Base-by-base conservation (phyloP, 2,888 invertebrate genomes). In the Drymonia ruficornis region DNA sequence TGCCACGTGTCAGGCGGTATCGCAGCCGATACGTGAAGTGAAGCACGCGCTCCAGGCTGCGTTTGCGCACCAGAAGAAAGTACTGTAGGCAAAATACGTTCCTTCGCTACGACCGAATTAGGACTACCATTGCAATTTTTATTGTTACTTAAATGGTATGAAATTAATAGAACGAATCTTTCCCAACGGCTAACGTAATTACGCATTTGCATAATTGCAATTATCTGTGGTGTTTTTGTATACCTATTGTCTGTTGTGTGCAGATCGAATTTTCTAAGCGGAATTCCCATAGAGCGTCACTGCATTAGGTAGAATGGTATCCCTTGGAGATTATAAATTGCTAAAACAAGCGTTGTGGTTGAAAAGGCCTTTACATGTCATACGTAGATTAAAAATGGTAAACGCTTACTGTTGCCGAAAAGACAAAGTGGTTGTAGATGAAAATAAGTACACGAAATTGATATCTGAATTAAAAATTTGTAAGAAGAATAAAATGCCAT, bases 41-140 rank as follows among this genome's bases (percentile, higher is more conserved):
- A 47, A 49, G 34, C 66, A 64, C 64, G 62, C 60, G 51, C 61
- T 28, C 38, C 2, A 11, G 36, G 6, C 4, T n/a, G 36, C 5
- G 4, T n/a, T n/a, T 36, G 36, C n/a, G 36, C 36, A 36, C n/a
- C 13, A 7, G 36, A 36, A 36, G n/a, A n/a, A 36, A 36, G 12
- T 34, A 11, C 1, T 34, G 8, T 9, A 11, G 36, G 36, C 13
- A 36, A 3, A 5, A 36, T 36, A 1, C 36, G 5, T 13, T 3
- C 13, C 1, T 36, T 4, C 9, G 31, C 31, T 23, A 3, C 31
- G 31, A 9, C 31, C 11, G 31, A 31, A 31, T 31, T 31, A 11
- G 12, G 11, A 7, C 13, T 13, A 1, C 36, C 13, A 36, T 36
- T 36, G 36, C 36, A 13, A 1, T 34, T 34, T 11, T 11, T 12